Evolutionary conservation across 2,797 vertebrate genomes (phyloP).

Genomic region (Rhynchonycteris naso): DNA sequence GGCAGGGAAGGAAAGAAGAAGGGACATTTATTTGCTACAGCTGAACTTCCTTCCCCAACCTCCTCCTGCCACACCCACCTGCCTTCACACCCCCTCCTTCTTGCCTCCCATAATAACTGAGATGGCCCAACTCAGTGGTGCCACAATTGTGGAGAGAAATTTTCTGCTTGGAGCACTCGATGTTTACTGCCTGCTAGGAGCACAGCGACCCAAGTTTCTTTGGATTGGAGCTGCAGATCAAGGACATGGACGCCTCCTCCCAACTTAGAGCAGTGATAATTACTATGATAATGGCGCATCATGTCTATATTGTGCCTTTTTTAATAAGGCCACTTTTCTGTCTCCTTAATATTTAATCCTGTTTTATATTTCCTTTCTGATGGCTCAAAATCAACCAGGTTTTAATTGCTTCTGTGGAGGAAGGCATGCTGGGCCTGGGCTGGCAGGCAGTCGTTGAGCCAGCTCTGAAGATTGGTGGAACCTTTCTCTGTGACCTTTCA

Average conservation of each 20-base stretch:
- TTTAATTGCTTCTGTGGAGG: constrained; percentile 54
- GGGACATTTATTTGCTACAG: rapidly evolving
- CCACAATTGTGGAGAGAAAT: background rate
- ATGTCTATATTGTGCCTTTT: constrained; percentile 46
- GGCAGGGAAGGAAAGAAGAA: background rate
- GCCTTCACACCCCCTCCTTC: too few relatives aligned
- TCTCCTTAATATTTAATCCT: constrained; percentile 75
- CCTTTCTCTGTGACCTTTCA: background rate
- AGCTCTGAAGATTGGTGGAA: background rate
- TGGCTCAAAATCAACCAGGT: constrained; percentile 48
- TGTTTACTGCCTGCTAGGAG: constrained; percentile 49
- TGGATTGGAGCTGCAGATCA: constrained; percentile 23
- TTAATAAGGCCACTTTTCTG: constrained; percentile 74
- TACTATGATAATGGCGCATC: background rate
- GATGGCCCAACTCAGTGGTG: background rate
- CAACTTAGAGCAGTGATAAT: constrained; percentile 57
- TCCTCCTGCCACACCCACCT: too few relatives aligned
- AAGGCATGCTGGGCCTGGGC: background rate
- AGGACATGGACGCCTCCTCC: constrained; percentile 12
- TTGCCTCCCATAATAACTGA: background rate
- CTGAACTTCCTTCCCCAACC: background rate
- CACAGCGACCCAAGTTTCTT: background rate
- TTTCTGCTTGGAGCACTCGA: constrained; percentile 27
- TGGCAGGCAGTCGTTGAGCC: background rate
- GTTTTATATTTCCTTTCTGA: constrained; percentile 70